Percentiles rank a stretch among this genome's conserved stretches.
These are phyloP conservation scores for Aramus guarauna DNA, from an alignment of 2,113 vertebrate genomes.

Conservation along the genomic window DNA sequence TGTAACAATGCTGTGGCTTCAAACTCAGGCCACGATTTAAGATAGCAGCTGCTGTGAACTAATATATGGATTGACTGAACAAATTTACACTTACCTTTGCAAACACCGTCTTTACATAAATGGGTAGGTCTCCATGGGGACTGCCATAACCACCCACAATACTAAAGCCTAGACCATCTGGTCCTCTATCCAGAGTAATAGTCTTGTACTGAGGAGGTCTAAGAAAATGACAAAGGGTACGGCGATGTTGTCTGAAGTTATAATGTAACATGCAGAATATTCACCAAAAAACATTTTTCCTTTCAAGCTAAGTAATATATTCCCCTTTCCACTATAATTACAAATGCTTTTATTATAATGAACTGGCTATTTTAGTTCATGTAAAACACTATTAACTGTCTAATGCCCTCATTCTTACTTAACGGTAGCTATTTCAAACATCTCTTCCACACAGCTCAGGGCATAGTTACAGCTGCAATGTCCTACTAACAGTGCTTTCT, in stretches of 20 bases:
- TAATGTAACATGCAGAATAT: neutral
- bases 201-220: slow-evolving; percentile 95
- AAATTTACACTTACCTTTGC: slow-evolving; percentile 81
- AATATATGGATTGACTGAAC: neutral
- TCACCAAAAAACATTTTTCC: neutral
- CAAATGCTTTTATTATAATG: neutral
- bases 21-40: slow-evolving; percentile 33
- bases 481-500: neutral
- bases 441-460: neutral
- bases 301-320: neutral
- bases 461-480: neutral
- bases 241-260: neutral
- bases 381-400: neutral
- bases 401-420: neutral
- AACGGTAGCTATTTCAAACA: neutral
- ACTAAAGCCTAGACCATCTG: slow-evolving; percentile 95
- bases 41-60: slow-evolving; percentile 17
- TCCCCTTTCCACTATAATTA: neutral
- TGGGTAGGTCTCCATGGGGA: slow-evolving; percentile 94
- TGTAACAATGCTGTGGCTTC: neutral
- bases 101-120: slow-evolving; percentile 97
- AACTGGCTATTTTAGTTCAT: neutral
- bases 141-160: slow-evolving; percentile 96
- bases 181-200: slow-evolving; percentile 89
- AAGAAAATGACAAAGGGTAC: neutral